Conservation (phyloP, 2,888 invertebrate genomes). For the Strigamia transsilvanica region DNA sequence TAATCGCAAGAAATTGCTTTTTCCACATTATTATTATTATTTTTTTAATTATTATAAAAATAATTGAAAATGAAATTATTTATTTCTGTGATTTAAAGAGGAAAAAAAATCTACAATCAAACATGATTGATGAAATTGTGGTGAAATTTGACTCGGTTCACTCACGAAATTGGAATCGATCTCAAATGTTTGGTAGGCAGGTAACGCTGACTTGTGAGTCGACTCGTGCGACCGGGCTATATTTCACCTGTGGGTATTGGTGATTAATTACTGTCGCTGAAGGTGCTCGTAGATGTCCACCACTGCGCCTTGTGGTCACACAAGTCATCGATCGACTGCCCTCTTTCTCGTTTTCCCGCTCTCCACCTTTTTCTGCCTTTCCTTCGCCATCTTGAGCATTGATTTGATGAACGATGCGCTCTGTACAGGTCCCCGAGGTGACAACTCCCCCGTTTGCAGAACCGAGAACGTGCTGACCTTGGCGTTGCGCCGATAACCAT, state of each 20-base stretch:
- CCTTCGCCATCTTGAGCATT: constrained; percentile 49
- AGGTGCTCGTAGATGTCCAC: constrained; percentile 40
- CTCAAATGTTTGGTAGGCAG: constrained; percentile 37
- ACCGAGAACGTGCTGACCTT: constrained; percentile 43
- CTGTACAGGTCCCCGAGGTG: constrained; percentile 48
- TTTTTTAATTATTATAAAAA: background rate
- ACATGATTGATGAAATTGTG: constrained; percentile 48
- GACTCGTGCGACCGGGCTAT: background rate
- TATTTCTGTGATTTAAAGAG: background rate
- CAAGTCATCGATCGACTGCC: constrained; percentile 41
- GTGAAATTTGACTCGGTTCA: constrained; percentile 42
- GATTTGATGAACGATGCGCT: constrained; percentile 40
- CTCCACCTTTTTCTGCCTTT: constrained; percentile 38
- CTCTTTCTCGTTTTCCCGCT: background rate
- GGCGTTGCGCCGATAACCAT: constrained; percentile 18
- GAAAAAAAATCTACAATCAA: background rate
- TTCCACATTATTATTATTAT: background rate
- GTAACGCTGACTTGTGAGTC: background rate
- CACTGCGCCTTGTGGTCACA: constrained; percentile 42
- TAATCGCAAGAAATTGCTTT: background rate
- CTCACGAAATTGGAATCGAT: constrained; percentile 43
- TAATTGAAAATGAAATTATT: background rate
- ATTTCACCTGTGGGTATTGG: constrained; percentile 43
- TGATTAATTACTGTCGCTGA: constrained; percentile 46
- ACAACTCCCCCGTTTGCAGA: constrained; percentile 40